These are phyloP conservation scores for Colistium nudipinnis DNA, from an alignment of 2,113 vertebrate species.

Conservation along the genomic window DNA sequence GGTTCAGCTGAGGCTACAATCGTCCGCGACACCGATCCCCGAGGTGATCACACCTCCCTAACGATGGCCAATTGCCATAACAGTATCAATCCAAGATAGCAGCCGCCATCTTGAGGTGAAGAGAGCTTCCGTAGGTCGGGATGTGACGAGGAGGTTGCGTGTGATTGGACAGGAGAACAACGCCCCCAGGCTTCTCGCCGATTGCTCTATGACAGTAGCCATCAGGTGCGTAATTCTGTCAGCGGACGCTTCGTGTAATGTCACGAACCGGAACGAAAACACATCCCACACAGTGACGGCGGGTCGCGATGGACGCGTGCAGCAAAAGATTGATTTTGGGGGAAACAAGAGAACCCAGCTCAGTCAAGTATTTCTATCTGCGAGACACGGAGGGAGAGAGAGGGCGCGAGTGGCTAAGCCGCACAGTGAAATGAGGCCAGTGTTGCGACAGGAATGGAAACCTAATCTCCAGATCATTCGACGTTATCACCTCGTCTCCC, in stretches of 20 bases:
- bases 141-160: constrained; percentile 7
- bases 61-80: constrained; percentile 23
- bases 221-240: constrained; percentile 22
- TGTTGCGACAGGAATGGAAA: constrained; percentile 65
- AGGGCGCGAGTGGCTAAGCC: constrained; percentile 24
- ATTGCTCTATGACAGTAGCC: constrained; percentile 13
- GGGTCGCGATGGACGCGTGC: constrained; percentile 20
- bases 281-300: too few relatives aligned
- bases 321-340: neutral
- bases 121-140: constrained; percentile 39
- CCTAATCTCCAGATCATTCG: constrained; percentile 69
- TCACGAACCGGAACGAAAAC: too few relatives aligned
- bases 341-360: neutral
- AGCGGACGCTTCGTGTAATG: constrained; percentile 18
- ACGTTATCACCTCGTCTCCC: constrained; percentile 53
- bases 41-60: constrained; percentile 41
- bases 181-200: neutral
- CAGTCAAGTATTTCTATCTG: neutral
- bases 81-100: constrained; percentile 23
- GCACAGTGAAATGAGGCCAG: constrained; percentile 56
- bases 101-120: constrained; percentile 50
- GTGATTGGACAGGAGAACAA: constrained; percentile 10
- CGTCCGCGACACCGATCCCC: constrained; percentile 25
- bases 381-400: neutral
- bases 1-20: neutral